Evolutionary conservation across 2,888 invertebrate species (phyloP).

Genomic region (Pristionchus mayeri): DNA sequence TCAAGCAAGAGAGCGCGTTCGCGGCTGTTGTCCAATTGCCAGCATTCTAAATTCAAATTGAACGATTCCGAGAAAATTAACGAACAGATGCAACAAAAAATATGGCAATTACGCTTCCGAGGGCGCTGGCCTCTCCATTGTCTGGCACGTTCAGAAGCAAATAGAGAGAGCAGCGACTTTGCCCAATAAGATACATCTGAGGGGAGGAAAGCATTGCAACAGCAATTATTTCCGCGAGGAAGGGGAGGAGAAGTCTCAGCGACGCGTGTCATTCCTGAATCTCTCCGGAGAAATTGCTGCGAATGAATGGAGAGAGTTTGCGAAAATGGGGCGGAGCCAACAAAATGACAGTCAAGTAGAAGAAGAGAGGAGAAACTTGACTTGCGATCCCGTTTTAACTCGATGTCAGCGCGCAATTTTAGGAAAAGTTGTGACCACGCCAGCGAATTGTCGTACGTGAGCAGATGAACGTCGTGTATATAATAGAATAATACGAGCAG

Average conservation of each 20-base stretch:
- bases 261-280: background rate
- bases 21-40: background rate
- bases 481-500: too few species aligned
- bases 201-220: background rate
- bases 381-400: too few species aligned
- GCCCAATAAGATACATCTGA: background rate
- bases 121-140: background rate
- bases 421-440: too few species aligned
- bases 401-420: too few species aligned
- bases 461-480: too few species aligned
- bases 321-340: background rate
- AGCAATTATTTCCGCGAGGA: constrained; percentile 23
- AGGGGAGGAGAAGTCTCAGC: background rate
- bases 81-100: background rate
- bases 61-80: background rate
- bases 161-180: too few species aligned
- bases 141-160: background rate
- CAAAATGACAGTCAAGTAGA: too few species aligned
- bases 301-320: background rate
- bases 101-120: background rate
- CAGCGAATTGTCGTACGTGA: too few species aligned
- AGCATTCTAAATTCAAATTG: background rate
- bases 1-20: background rate
- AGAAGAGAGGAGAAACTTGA: too few species aligned
- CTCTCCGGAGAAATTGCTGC: background rate